Evolutionary conservation across 2,888 invertebrate genomes (phyloP), one percentile per base, ranked within the genome.

Genomic region (Teleiodes luculella): DNA sequence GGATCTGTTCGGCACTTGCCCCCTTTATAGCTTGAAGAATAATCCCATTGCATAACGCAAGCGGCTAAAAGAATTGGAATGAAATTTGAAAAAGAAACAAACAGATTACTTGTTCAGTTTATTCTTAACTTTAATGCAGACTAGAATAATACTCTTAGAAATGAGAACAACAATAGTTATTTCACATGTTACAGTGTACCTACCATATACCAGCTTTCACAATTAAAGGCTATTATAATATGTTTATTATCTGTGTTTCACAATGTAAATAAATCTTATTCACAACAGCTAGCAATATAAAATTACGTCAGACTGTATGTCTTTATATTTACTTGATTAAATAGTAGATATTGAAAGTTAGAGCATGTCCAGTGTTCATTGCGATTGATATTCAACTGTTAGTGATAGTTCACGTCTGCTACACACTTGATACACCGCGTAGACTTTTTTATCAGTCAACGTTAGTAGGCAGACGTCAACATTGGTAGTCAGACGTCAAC

Each of bases 131-230:
- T 86, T 88, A 89, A 89, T 88, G 88, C 89, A 87, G 89, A 89
- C 89, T 89, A 89, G 89, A 88, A 89, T 89, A 89, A 89, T 89
- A 89, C 89, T 89, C 89, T 88, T 89, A 86, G 86, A 88, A 89
- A 88, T 88, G 84, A 87, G 86, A 89, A 88, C 88, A 89, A 88
- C 88, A 86, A 86, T 86, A 86, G 83, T 86, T 86, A 86, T 86
- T 86, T 87, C 86, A 85, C 83, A 85, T 86, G 77, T 86, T 81
- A 85, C 78, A 85, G 86, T 87, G 87, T 88, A 83, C 80, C 87
- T 87, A 86, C 85, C n/a, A 76, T 75, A 81, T 81, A 83, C 83
- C 86, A 86, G 86, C 84, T 81, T 80, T 80, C 84, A 86, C 80
- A 80, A 86, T 86, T 86, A 84, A 83, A 86, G 75, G 86, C 85